Base-by-base conservation (phyloP, 2,113 vertebrate species). In the Otis tarda region DNA sequence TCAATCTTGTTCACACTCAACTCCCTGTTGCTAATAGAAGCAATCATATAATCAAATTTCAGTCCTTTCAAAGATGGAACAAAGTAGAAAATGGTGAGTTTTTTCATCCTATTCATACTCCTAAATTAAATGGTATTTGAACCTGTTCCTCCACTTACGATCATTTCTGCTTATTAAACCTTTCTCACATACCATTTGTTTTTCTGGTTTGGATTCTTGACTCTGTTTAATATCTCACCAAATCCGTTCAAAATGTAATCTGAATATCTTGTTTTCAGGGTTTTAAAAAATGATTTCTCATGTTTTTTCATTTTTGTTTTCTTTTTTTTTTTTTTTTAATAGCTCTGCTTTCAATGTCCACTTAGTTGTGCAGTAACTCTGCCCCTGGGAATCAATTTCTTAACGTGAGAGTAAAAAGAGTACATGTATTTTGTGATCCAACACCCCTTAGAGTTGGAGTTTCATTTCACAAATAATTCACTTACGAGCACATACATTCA, bases 401-500 rank as follows among this genome's bases (percentile, higher is more conserved):
- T 96, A 94, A 92, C 68, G 65, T 60, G 37, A 92, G 25, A 93
- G 45, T 74, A 92, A 94, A 95, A 78, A 85, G 65, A 90, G 80
- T 94, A 83, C 87, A 75, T 39, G 69, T 96, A 86, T 96, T 94
- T 97, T 96, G 93, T 83, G 83, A 97, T 98, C 97, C 98, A 98
- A 98, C 96, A 31, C 84, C 91, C 27, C 87, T 94, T 84, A 91
- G 92, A 95, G 97, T 97, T 98, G 98, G 98, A 98, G 86, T 94
- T 77, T 91, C 83, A 59, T 90, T 92, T 93, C 55, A 92, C 89
- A 85, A 96, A 84, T 96, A 75, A 97, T 98, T 98, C 97, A 98
- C 98, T 98, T 98, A 98, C 81, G 70, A 98, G 97, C 83, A 98
- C 93, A 98, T 96, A 98, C 88, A 98, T 97, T 98, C 97, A 98